A percentile compares a stretch with the other conserved stretches of the same genome.
These are phyloP conservation scores for Callyntrura guangdongensis DNA, from an alignment of 2,888 invertebrate genomes.

Conservation along the genomic window DNA sequence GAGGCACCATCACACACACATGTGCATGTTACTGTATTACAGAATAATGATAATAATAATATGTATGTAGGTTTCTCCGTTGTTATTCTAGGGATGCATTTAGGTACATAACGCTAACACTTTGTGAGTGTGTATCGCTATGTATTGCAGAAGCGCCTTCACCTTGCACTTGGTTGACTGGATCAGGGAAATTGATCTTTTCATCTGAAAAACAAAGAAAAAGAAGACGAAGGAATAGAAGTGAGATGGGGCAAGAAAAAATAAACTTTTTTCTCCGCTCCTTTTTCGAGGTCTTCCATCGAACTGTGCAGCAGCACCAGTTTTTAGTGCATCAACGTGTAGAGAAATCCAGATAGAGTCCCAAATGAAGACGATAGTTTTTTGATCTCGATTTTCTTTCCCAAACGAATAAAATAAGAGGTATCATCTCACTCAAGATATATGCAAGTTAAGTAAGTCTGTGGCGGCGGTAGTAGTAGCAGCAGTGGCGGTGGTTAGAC, in stretches of 20 bases:
- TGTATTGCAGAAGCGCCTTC: conserved; percentile 41
- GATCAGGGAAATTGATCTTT: conserved; percentile 39
- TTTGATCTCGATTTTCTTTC: conserved; percentile 27
- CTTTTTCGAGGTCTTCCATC: conserved; percentile 35
- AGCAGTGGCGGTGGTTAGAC: not conserved
- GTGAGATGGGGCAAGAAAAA: conserved; percentile 58
- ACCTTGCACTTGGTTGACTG: conserved; percentile 69
- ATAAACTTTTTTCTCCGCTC: conserved; percentile 53
- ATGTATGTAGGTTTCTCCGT: not conserved
- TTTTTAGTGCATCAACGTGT: conserved; percentile 6
- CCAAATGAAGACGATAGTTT: conserved; percentile 42
- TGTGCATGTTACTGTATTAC: conserved; percentile 2
- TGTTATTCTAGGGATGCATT: conserved; percentile 13
- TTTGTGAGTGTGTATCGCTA: not conserved
- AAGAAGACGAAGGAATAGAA: conserved; percentile 10
- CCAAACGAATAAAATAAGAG: conserved; percentile 14
- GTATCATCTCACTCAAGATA: not conserved
- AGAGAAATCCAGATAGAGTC: not conserved
- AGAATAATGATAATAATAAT: not conserved
- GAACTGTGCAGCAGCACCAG: not conserved
- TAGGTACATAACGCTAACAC: not conserved
- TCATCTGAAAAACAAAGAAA: not conserved
- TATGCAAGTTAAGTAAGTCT: not conserved
- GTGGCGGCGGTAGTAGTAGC: not conserved
- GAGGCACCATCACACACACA: conserved; percentile 20